Evolutionary conservation across 2,113 vertebrate species (phyloP).

Genomic region (Pleuronectes platessa): DNA sequence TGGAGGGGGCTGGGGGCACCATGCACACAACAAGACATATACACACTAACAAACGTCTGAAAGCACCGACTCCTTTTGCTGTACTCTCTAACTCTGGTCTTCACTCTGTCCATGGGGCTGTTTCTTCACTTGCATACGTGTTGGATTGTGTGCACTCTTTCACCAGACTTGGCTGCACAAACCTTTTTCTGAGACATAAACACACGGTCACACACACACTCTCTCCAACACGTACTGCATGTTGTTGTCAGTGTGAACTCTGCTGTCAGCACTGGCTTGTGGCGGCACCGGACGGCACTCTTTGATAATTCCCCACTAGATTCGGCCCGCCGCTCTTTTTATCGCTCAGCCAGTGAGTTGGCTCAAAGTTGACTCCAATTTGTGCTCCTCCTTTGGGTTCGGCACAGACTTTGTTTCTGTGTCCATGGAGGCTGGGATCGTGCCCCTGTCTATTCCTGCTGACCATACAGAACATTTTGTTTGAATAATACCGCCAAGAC

Average conservation of each 20-base stretch:
- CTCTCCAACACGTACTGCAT: conserved; percentile 44
- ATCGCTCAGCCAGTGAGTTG: conserved; percentile 59
- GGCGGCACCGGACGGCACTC: conserved; percentile 41
- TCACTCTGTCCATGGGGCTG: neutral
- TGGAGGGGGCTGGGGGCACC: conserved; percentile 57
- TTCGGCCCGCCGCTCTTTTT: conserved; percentile 48
- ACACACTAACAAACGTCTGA: conserved; percentile 32
- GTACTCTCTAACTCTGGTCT: neutral
- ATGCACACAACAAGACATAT: conserved; percentile 46
- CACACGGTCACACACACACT: conserved; percentile 44
- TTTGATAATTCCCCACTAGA: conserved; percentile 60
- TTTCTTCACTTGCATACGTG: neutral
- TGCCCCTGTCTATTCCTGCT: neutral
- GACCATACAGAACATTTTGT: conserved; percentile 12
- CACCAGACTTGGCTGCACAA: conserved; percentile 20
- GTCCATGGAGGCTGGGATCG: conserved; percentile 34
- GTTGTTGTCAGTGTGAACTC: conserved; percentile 43
- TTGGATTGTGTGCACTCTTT: neutral
- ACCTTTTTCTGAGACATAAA: conserved; percentile 23
- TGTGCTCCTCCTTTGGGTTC: conserved; percentile 44
- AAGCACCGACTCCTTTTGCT: neutral
- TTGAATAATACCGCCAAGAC: neutral
- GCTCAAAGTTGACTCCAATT: conserved; percentile 74
- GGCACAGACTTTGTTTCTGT: conserved; percentile 34
- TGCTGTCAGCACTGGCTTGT: conserved; percentile 52